Evolutionary conservation across 2,888 invertebrate species (phyloP), one percentile per base, ranked within the genome.

Genomic region (Phyllotreta striolata): DNA sequence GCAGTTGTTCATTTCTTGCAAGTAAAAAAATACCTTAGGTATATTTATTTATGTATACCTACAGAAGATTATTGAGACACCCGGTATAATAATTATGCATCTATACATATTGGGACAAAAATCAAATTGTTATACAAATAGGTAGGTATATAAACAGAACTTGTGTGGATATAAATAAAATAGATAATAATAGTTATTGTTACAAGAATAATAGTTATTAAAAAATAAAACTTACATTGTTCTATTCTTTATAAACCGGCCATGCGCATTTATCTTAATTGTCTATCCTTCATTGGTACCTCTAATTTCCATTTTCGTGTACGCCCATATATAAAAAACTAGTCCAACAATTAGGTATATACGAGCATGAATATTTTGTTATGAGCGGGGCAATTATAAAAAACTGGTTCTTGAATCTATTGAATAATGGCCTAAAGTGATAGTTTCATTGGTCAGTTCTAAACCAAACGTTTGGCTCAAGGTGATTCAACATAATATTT

Each of bases 401-500:
- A 74, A 76, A 76, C 75, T 70, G 13, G 75, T 76, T 74, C 69
- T 70, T 34, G 52, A 62, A 67, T 63, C 73, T 71, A 71, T 69
- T 71, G 72, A 72, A 74, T 71, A 74, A 74, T 73, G 73, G 74
- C 74, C 77, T 74, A 76, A 76, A 77, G 75, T 75, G 72, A 74
- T 72, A 72, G 74, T 76, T 75, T 76, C 70, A 74, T 75, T 74
- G 76, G 76, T 72, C 74, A 67, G 70, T 69, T 74, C 64, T 71
- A 70, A 73, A 71, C 72, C 54, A 74, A 24, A 70, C 70, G 67
- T 66, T 68, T 67, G 64, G 67, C 71, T 76, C 77, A 77, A 77
- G 77, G 77, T 77, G 76, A 77, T 77, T 76, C 75, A 75, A 77
- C 34, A 24, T 24, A 75, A 76, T 75, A 76, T 76, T 76, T 76